phyloP scores from a whole-genome alignment of 2,888 invertebrate genomes.

The Melinopterus prodromus region DNA sequence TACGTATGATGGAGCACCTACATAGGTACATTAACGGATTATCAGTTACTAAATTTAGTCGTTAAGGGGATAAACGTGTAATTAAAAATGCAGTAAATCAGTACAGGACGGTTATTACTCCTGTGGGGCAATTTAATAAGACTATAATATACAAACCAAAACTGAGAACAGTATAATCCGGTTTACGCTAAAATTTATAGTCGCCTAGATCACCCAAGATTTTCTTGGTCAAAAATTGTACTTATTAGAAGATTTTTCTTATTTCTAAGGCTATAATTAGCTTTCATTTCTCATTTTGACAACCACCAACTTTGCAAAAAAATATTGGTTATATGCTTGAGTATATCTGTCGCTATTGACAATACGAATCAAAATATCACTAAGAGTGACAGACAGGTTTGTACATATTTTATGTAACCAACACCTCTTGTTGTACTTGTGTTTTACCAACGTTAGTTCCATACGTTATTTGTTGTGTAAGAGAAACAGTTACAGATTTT shows the following conservation, averaged over 20 bases:
- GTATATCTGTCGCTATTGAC: too few species aligned
- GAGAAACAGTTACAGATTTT: not conserved
- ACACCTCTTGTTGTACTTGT: too few species aligned
- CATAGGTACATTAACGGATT: not conserved
- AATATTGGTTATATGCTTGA: too few species aligned
- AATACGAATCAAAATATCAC: too few species aligned
- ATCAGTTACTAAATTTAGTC: not conserved
- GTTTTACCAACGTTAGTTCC: not conserved
- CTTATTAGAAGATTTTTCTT: too few species aligned
- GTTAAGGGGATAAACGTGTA: not conserved
- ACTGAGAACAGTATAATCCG: not conserved
- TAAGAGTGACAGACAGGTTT: too few species aligned
- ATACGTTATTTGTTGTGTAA: not conserved
- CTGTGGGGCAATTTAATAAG: not conserved
- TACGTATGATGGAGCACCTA: too few species aligned
- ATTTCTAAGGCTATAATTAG: too few species aligned
- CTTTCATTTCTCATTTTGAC: too few species aligned
- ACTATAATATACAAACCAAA: not conserved
- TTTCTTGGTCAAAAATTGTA: too few species aligned
- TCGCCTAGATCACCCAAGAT: not conserved
- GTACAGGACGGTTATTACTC: not conserved
- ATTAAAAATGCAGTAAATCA: not conserved
- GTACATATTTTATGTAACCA: too few species aligned
- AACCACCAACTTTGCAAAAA: too few species aligned
- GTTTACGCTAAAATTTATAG: not conserved